phyloP scores from a whole-genome alignment of 2,888 invertebrate genomes.

The Xestia c-nigrum region DNA sequence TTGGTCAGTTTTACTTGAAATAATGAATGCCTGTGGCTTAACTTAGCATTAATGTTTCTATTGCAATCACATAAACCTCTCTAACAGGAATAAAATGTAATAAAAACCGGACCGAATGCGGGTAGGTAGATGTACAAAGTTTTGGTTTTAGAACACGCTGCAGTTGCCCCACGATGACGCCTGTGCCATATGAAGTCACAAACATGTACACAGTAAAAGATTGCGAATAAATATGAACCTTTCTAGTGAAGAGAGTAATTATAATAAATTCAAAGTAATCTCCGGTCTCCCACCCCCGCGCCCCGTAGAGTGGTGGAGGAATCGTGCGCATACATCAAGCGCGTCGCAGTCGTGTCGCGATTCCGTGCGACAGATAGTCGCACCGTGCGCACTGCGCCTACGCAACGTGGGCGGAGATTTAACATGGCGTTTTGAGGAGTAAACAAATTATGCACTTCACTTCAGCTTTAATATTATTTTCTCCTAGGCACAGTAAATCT shows the following conservation, averaged over 20 bases:
- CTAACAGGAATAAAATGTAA: background rate
- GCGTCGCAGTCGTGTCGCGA: constrained; percentile 69
- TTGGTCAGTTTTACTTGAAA: background rate
- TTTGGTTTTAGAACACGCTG: background rate
- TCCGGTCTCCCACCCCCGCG: constrained; percentile 61
- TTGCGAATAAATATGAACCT: constrained; percentile 41
- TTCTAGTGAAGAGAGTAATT: constrained; percentile 56
- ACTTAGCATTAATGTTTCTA: background rate
- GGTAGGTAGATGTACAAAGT: background rate
- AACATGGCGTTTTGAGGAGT: constrained; percentile 52
- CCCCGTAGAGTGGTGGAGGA: constrained; percentile 61
- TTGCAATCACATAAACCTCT: background rate
- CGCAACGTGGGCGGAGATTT: constrained; percentile 65
- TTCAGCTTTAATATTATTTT: constrained; percentile 42
- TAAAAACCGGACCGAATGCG: background rate
- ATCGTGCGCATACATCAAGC: constrained; percentile 71
- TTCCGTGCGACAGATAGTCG: constrained; percentile 73
- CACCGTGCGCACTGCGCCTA: constrained; percentile 68
- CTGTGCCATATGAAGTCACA: background rate
- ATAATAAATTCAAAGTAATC: constrained; percentile 65
- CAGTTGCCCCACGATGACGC: background rate
- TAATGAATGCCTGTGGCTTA: background rate
- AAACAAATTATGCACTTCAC: constrained; percentile 51
- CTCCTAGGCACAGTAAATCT: background rate
- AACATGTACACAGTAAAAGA: constrained; percentile 9